Conservation (phyloP, 2,113 vertebrate species). For the Passer domesticus region DNA sequence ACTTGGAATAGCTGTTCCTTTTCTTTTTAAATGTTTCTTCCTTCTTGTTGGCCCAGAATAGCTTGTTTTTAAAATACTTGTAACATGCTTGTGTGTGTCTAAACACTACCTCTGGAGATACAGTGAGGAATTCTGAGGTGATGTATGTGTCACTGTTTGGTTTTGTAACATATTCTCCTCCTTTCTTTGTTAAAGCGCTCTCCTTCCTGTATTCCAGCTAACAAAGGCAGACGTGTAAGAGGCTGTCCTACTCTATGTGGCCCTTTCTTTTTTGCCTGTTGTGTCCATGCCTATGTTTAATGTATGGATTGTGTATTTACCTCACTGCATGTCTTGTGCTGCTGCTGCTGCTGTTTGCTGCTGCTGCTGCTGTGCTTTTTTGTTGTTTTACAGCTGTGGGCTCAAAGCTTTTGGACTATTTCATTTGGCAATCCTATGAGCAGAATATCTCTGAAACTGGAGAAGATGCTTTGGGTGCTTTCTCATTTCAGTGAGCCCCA, state of each 20-base stretch:
- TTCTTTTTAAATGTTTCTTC: background rate
- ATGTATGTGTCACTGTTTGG: conserved; percentile 2
- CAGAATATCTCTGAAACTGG: background rate
- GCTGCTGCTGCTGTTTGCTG: conserved; percentile 24
- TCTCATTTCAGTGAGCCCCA: background rate
- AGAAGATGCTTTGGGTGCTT: background rate
- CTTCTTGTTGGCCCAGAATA: background rate
- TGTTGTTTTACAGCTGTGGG: conserved; percentile 56
- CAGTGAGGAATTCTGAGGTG: background rate
- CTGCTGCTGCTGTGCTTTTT: conserved; percentile 59
- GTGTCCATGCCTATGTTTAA: conserved; percentile 67
- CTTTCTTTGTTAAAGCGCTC: conserved; percentile 91
- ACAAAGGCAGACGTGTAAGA: conserved; percentile 99
- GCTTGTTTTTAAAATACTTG: background rate
- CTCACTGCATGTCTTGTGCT: conserved; percentile 71
- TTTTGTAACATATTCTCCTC: conserved; percentile 80
- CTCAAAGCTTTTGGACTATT: conserved; percentile 65
- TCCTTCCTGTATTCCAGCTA: conserved; percentile 91
- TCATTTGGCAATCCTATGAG: background rate
- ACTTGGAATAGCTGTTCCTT: background rate
- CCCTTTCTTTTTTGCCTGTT: conserved; percentile 71
- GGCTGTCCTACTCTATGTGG: conserved; percentile 75
- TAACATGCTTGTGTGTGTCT: conserved; percentile 23
- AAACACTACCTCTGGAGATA: background rate
- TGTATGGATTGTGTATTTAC: conserved; percentile 50